Percentiles rank a stretch among this genome's conserved stretches.
Evolutionary conservation across 2,113 vertebrate species (phyloP).

Genomic region (Ochotona curzoniae): DNA sequence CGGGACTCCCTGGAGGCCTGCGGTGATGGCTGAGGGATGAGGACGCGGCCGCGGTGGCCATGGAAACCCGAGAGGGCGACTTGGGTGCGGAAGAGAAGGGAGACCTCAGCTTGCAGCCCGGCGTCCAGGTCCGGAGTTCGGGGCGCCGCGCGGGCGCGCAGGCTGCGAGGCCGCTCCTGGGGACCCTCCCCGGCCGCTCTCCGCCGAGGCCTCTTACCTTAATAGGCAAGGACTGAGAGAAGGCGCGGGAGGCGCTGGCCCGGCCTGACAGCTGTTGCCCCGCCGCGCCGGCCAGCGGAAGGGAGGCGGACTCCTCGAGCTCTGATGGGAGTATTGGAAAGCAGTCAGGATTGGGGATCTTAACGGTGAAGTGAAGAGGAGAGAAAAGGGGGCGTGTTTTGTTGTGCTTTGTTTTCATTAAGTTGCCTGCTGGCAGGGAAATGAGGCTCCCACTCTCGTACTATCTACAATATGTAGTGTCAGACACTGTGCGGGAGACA

Average conservation of each 20-base stretch:
- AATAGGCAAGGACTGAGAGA: conserved; percentile 70
- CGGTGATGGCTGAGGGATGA: neutral
- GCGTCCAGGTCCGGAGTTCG: neutral
- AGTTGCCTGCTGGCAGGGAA: conserved; percentile 48
- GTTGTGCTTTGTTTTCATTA: conserved; percentile 62
- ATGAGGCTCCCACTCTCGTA: conserved; percentile 33
- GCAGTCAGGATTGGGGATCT: neutral
- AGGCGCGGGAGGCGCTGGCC: neutral
- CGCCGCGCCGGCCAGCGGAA: neutral
- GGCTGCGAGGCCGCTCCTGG: neutral
- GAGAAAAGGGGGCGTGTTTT: neutral
- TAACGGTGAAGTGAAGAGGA: neutral
- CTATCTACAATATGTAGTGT: conserved; percentile 66
- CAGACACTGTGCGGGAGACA: conserved; percentile 60
- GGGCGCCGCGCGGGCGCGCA: neutral
- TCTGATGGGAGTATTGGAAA: neutral
- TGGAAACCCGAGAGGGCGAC: conserved; percentile 19
- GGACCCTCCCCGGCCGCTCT: neutral
- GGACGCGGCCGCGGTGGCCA: conserved; percentile 8
- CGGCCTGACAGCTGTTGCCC: neutral
- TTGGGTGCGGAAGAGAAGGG: neutral
- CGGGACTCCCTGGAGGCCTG: neutral
- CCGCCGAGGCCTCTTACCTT: conserved; percentile 66
- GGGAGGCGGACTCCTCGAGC: neutral
- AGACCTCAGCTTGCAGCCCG: neutral